A percentile compares a stretch with the other conserved stretches of the same genome.
Evolutionary conservation across 1,140 invertebrate genomes (phyloP).

Genomic region (Drosophila burlai): DNA sequence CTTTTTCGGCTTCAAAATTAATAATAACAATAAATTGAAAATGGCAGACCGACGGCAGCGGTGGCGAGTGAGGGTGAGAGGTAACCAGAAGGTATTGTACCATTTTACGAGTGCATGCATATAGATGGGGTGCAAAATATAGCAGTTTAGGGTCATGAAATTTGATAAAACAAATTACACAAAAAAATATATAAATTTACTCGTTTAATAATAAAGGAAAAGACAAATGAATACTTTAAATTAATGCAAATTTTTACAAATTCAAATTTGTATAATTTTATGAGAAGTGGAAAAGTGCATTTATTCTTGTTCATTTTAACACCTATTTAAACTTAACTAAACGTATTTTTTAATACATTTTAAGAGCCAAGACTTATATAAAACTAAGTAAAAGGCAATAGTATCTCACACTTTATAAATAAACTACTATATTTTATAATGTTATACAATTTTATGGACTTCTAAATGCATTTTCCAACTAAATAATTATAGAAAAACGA

Average conservation of each 20-base stretch:
- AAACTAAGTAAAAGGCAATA: no score
- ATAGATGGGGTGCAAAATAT: slow-evolving; percentile 3
- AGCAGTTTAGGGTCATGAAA: background rate
- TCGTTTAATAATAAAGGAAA: background rate
- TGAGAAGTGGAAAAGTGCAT: background rate
- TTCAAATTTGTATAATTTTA: background rate
- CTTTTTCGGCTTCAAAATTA: slow-evolving; percentile 78
- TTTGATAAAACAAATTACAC: no score
- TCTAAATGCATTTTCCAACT: background rate
- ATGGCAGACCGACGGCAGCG: slow-evolving; percentile 60
- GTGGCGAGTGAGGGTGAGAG: slow-evolving; percentile 18
- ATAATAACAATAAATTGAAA: slow-evolving; percentile 84
- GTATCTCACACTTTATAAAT: no score
- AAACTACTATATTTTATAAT: background rate
- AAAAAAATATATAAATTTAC: background rate
- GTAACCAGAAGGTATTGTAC: slow-evolving; percentile 52
- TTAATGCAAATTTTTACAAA: background rate
- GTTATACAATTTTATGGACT: background rate
- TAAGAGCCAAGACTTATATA: background rate
- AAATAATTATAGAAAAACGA: background rate
- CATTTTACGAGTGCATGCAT: slow-evolving; percentile 44
- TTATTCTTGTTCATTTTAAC: no score
- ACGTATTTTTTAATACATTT: no score
- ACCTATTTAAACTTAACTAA: no score
- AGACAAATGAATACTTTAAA: no score